phyloP scores from a whole-genome alignment of 2,113 vertebrate species.

The Gambusia affinis region DNA sequence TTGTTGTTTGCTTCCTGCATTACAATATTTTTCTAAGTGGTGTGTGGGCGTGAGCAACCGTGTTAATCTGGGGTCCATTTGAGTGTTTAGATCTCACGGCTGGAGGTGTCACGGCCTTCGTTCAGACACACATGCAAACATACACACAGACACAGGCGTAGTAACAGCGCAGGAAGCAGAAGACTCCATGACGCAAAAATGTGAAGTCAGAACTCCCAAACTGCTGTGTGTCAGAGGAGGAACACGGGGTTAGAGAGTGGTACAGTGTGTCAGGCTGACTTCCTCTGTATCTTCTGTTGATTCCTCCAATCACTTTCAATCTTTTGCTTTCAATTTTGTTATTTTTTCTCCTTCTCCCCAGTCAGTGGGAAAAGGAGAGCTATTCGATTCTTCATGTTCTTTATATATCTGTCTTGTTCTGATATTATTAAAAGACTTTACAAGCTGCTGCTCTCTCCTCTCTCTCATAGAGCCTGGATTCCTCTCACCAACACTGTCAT shows the following conservation, averaged over 20 bases:
- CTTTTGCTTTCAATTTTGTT: not conserved
- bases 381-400: not conserved
- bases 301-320: not conserved
- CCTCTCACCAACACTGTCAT: too few relatives aligned
- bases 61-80: conserved; percentile 18
- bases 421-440: not conserved
- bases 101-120: conserved; percentile 64
- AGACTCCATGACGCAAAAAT: conserved; percentile 7
- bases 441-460: too few relatives aligned
- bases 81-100: conserved; percentile 67
- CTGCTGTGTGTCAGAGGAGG: conserved; percentile 14
- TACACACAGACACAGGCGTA: conserved; percentile 24
- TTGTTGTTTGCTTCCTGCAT: not conserved
- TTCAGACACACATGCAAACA: conserved; percentile 41
- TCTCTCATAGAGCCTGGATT: too few relatives aligned
- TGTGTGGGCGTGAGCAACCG: conserved; percentile 1
- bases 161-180: conserved; percentile 59
- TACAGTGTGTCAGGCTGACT: too few relatives aligned
- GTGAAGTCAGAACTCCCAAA: conserved; percentile 42
- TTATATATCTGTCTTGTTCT: not conserved
- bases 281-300: not conserved
- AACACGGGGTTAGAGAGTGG: not conserved
- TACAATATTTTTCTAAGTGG: not conserved
- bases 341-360: not conserved
- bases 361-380: too few relatives aligned